Base-by-base conservation (phyloP, 2,113 vertebrate genomes). In the Cervus canadensis region DNA sequence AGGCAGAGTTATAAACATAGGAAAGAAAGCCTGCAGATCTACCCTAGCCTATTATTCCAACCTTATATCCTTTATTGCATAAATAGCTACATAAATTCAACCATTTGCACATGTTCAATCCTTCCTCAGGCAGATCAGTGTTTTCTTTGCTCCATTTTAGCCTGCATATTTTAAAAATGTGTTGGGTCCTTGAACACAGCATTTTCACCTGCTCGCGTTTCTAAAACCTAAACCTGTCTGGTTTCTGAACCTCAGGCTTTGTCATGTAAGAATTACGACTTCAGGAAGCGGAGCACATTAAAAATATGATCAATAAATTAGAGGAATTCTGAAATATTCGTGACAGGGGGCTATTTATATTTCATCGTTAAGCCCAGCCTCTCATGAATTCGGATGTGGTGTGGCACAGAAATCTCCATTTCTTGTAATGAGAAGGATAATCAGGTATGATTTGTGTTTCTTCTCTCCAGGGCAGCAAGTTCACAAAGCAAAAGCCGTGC, bases 171-270 rank as follows among this genome's bases (percentile, higher is more conserved):
- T 91, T 52, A 81, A 78, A 93, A 96, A 93, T 36, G 45, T 95
- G 33, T 91, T 67, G 94, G 92, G 91, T 86, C 28, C 71, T 89
- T 2, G 2, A 79, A 89, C 15, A 52, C 0, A 93, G 62, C 84
- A 93, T 89, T 97, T 92, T 95, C 60, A 95, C 40, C 85, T 43
- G 33, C 76, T 95, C 74, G n/a, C 92, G 56, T 87, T 97, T 92
- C 71, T 83, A 83, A 96, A 88, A 59, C n/a, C 52, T 94, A 74
- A 94, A 97, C 16, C 76, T 74, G 76, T 79, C 89, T 91, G 8
- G 78, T 84, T 95, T 92, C 95, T 82, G 45, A 90, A 89, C 7
- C 50, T 57, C 97, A 28, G 79, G 64, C 2, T n/a, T 89, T 78
- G 7, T 71, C 64, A 88, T 62, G 50, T 1, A 94, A 84, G 28